phyloP scores from a whole-genome alignment of 2,113 vertebrate genomes.

The Brienomyrus brachyistius region DNA sequence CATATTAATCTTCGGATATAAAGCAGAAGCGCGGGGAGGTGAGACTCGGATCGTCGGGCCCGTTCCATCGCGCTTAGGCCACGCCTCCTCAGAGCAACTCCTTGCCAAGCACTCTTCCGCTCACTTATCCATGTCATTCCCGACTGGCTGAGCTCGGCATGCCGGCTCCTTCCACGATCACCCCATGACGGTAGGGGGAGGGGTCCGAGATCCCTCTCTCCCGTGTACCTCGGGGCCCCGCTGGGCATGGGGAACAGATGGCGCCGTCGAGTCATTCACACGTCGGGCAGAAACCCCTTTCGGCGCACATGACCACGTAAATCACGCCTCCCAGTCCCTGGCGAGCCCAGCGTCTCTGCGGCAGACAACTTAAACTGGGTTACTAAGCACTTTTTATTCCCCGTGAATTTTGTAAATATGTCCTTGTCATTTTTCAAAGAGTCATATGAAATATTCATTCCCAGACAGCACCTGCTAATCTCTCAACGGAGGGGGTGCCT shows the following conservation, averaged over 20 bases:
- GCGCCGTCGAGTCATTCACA: constrained; percentile 49
- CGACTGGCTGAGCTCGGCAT: neutral
- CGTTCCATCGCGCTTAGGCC: neutral
- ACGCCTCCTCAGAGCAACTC: neutral
- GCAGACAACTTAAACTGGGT: constrained; percentile 39
- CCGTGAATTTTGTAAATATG: constrained; percentile 36
- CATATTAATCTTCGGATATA: neutral
- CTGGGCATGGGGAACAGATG: constrained; percentile 44
- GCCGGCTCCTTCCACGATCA: neutral
- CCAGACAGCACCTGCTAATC: constrained; percentile 35
- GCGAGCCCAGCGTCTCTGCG: constrained; percentile 30
- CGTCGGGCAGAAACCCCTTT: constrained; percentile 45
- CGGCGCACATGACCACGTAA: constrained; percentile 39
- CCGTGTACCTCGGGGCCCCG: constrained; percentile 26
- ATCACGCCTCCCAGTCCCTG: constrained; percentile 41
- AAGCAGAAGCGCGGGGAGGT: neutral
- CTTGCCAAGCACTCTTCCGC: neutral
- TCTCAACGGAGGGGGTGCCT: constrained; percentile 14
- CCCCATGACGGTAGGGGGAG: neutral
- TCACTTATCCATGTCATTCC: neutral
- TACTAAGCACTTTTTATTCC: constrained; percentile 47
- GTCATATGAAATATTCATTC: constrained; percentile 42
- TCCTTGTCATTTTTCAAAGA: constrained; percentile 44
- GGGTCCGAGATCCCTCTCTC: constrained; percentile 5
- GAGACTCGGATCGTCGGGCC: neutral